These are phyloP conservation scores for Porites rus DNA, from an alignment of 92 coral and sea anemone species.

Conservation along the genomic window DNA sequence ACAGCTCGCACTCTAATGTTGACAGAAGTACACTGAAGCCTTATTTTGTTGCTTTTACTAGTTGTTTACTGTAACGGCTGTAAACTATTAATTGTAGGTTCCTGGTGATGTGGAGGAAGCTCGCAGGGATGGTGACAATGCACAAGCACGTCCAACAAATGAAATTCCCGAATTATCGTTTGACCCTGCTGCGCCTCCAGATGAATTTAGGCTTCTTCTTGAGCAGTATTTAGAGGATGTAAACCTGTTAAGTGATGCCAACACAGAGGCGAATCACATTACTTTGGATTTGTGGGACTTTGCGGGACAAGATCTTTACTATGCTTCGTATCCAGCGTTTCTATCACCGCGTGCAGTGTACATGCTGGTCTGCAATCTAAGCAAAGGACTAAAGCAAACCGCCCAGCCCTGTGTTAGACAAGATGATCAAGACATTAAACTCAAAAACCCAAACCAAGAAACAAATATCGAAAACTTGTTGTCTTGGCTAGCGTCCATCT, in stretches of 20 bases:
- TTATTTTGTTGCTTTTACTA: too few relatives aligned
- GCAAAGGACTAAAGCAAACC: conserved; percentile 55
- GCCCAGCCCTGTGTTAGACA: conserved; percentile 45
- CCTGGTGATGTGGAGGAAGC: too few relatives aligned
- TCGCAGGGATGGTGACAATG: too few relatives aligned
- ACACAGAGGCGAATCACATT: conserved; percentile 33
- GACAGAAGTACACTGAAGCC: too few relatives aligned
- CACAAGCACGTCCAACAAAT: not conserved
- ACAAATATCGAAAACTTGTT: too few relatives aligned
- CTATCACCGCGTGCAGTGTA: conserved; percentile 69
- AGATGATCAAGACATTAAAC: conserved; percentile 45
- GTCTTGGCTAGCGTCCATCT: too few relatives aligned
- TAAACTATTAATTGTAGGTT: too few relatives aligned
- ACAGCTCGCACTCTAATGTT: too few relatives aligned
- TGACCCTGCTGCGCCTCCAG: too few relatives aligned
- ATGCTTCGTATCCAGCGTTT: conserved; percentile 76
- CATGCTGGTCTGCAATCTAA: conserved; percentile 67
- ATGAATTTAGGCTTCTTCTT: not conserved
- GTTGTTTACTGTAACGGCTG: too few relatives aligned
- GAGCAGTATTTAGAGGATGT: conserved; percentile 60
- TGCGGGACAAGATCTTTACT: conserved; percentile 89
- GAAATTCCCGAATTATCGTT: too few relatives aligned
- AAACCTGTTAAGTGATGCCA: conserved; percentile 38
- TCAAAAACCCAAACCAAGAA: conserved; percentile 20
- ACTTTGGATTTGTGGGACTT: conserved; percentile 83